Base-by-base conservation (phyloP, 2,888 invertebrate species). In the Mesorhabditis belari region DNA sequence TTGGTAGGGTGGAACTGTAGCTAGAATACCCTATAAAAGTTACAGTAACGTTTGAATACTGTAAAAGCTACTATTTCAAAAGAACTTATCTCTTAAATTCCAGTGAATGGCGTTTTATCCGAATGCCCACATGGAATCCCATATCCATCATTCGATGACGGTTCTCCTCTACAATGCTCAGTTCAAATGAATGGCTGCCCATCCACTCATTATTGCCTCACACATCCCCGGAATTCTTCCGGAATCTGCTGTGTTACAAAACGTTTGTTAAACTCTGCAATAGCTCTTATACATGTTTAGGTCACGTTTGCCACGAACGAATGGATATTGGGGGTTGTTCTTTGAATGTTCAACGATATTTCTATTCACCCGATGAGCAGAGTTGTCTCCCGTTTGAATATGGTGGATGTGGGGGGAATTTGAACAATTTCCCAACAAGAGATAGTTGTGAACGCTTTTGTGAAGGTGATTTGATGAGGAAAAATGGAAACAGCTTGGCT, bases 181-280 rank as follows among this genome's bases (percentile, higher is more conserved):
- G 44, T n/a, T 17, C 44, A 17, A n/a, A 25, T 24, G 4, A 28
- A 60, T 61, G 64, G 67, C 9, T 76, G 76, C 27, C 76, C 75
- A 4, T 57, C 67, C 3, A 75, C 76, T 4, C 76, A 76, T 57
- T 76, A 76, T 52, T 76, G 76, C 49, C 57, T 64, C n/a, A 71
- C 76, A 4, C 64, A 65, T 55, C 66, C 73, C 1, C 67, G 66
- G 12, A 59, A 63, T 49, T 54, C 55, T 19, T 53, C 65, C 1
- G 76, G 76, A 53, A 66, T 74, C 23, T 76, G 76, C 55, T 76
- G 76, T 57, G 71, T 75, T 3, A 72, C 76, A 2, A 76, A 76
- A 60, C 54, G 75, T 71, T 27, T 12, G 54, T 54, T n/a, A n/a
- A n/a, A n/a, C n/a, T n/a, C n/a, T n/a, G n/a, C n/a, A n/a, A n/a